phyloP scores from a whole-genome alignment of 2,888 invertebrate species.

The Graphium colonna region DNA sequence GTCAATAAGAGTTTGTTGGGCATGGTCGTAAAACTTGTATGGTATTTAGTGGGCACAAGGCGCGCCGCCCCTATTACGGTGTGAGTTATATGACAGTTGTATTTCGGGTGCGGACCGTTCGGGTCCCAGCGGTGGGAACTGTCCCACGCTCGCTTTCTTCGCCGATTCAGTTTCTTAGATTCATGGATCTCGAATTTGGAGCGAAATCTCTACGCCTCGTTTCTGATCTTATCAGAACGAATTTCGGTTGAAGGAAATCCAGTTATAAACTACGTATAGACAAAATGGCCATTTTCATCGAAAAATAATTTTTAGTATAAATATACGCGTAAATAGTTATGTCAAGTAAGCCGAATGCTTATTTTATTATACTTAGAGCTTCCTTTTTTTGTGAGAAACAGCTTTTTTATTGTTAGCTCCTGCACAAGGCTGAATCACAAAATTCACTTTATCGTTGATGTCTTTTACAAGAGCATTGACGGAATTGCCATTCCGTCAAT shows the following conservation, averaged over 20 bases:
- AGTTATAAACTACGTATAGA: too few species aligned
- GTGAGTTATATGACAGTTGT: conserved; percentile 71
- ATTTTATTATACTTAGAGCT: too few species aligned
- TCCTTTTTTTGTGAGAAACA: too few species aligned
- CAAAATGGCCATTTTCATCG: too few species aligned
- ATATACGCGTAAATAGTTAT: too few species aligned
- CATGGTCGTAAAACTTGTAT: conserved; percentile 74
- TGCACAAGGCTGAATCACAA: too few species aligned
- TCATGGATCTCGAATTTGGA: not conserved
- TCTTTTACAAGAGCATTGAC: not conserved
- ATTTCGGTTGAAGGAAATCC: too few species aligned
- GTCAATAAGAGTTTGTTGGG: conserved; percentile 72
- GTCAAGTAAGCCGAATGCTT: too few species aligned
- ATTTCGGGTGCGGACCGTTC: conserved; percentile 34
- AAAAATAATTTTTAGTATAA: too few species aligned
- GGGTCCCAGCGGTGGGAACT: conserved; percentile 14
- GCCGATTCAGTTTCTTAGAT: not conserved
- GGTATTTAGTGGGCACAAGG: conserved; percentile 72
- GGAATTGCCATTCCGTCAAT: too few species aligned
- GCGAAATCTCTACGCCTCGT: not conserved
- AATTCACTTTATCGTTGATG: not conserved
- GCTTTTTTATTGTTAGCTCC: too few species aligned
- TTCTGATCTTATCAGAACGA: too few species aligned
- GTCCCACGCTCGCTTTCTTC: conserved; percentile 2
- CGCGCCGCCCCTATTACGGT: conserved; percentile 70